Evolutionary conservation across 1,140 invertebrate genomes (phyloP).

Genomic region (Cyclargus thomasi): DNA sequence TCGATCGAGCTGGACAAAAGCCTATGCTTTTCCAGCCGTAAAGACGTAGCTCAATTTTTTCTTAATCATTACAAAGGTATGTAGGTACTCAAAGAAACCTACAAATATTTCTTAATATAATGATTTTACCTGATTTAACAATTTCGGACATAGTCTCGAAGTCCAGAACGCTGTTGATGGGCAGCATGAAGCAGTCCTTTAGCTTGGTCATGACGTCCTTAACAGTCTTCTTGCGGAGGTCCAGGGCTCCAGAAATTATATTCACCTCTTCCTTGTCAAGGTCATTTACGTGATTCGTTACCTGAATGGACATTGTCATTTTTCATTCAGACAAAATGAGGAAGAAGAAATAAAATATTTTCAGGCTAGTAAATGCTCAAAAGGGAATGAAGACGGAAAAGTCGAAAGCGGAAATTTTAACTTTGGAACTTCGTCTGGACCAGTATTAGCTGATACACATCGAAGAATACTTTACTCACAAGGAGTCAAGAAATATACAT

Average conservation of each 20-base stretch:
- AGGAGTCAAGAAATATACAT: too few relatives aligned
- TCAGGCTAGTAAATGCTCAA: too few relatives aligned
- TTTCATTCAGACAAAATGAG: too few relatives aligned
- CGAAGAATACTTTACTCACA: too few relatives aligned
- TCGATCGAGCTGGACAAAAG: too few relatives aligned
- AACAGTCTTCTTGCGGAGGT: constrained; percentile 93
- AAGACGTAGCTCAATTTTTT: neutral
- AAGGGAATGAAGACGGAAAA: too few relatives aligned
- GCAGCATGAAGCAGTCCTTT: constrained; percentile 96
- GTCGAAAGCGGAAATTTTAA: too few relatives aligned
- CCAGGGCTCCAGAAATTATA: constrained; percentile 96
- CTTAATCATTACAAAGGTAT: neutral
- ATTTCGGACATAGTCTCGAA: constrained; percentile 98
- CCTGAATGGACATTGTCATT: constrained; percentile 70
- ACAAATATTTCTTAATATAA: too few relatives aligned
- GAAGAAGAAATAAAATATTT: too few relatives aligned
- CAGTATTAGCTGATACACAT: too few relatives aligned
- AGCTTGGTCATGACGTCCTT: constrained; percentile 96
- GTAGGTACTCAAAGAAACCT: neutral
- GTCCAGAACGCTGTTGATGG: constrained; percentile 90
- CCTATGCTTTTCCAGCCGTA: too few relatives aligned
- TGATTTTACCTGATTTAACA: constrained; percentile 87
- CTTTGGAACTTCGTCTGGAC: too few relatives aligned
- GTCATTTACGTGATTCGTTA: constrained; percentile 92
- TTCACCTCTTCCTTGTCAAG: constrained; percentile 97